Percentiles rank a stretch among this genome's conserved stretches.
Conservation (phyloP, 2,888 invertebrate species). For the Gryllus longicercus region DNA sequence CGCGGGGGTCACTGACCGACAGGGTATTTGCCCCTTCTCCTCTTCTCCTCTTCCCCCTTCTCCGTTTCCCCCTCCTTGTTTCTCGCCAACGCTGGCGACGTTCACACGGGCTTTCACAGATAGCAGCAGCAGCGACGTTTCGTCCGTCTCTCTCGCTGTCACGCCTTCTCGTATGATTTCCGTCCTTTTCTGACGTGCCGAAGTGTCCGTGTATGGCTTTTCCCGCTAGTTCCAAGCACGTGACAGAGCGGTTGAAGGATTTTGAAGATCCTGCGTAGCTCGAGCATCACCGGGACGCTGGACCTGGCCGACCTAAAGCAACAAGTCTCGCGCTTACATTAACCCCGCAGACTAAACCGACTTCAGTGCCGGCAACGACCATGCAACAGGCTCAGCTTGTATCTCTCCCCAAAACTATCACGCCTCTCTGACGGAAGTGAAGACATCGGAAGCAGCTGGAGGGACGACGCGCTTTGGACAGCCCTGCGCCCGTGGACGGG, state of each 20-base stretch:
- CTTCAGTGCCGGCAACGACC: too few relatives aligned
- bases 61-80: not conserved
- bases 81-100: not conserved
- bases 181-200: not conserved
- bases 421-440: too few relatives aligned
- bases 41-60: not conserved
- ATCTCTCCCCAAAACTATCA: too few relatives aligned
- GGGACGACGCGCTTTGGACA: too few relatives aligned
- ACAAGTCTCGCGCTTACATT: too few relatives aligned
- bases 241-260: not conserved
- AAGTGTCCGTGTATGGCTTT: not conserved
- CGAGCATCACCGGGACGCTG: too few relatives aligned
- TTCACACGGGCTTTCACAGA: constrained; percentile 1
- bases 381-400: too few relatives aligned
- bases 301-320: too few relatives aligned
- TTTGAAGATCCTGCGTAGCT: not conserved
- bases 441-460: too few relatives aligned
- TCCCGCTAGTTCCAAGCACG: not conserved
- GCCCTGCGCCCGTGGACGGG: not conserved
- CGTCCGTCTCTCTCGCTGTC: not conserved
- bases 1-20: constrained; percentile 3
- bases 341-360: too few relatives aligned
- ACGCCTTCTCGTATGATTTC: not conserved
- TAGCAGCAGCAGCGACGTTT: not conserved
- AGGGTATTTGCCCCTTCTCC: constrained; percentile 17